Evolutionary conservation across 2,113 vertebrate genomes (phyloP), one percentile per base, ranked within the genome.

Genomic region (Seriola dumerili): DNA sequence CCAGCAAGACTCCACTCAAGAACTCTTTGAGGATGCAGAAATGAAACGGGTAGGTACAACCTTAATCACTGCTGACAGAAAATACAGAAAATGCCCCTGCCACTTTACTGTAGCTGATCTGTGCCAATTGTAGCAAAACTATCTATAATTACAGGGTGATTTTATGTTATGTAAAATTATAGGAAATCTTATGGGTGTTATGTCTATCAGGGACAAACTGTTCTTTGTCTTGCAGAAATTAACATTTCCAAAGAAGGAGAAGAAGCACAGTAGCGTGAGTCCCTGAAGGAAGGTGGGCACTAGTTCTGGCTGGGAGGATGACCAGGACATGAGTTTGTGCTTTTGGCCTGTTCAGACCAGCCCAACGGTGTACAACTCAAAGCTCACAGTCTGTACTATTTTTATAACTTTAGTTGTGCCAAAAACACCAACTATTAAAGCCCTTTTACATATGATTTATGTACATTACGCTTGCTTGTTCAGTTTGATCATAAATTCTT

Each of bases 401-500:
- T 80, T 71, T 54, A 62, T 59, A 46, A 40, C 0, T 66, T 21
- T 55, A 50, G 48, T 58, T 58, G 19, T 52, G 32, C 32, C 32
- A 75, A 64, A 69, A 69, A 48, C 13, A 73, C 32, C 25, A 9
- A 34, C 42, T 32, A 48, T 72, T 2, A 42, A 72, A 61, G 34
- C 6, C 11, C 7, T 48, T 74, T 72, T 19, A 78, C 71, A 21
- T 32, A 76, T 77, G 66, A 65, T 78, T 73, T 57, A 75, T 54
- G 0, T 44, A 54, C 78, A 67, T 76, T 32, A 46, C 11, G 13
- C 36, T 13, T 54, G 23, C 12, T 23, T 38, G 3, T 71, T 70
- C 48, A 57, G 36, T 44, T 63, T 63, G 4, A 46, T 59, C 23
- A 80, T 84, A 73, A 78, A 84, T 79, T 76, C 29, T 78, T 64